phyloP scores from a whole-genome alignment of 2,888 invertebrate genomes.

The Phalera bucephala region DNA sequence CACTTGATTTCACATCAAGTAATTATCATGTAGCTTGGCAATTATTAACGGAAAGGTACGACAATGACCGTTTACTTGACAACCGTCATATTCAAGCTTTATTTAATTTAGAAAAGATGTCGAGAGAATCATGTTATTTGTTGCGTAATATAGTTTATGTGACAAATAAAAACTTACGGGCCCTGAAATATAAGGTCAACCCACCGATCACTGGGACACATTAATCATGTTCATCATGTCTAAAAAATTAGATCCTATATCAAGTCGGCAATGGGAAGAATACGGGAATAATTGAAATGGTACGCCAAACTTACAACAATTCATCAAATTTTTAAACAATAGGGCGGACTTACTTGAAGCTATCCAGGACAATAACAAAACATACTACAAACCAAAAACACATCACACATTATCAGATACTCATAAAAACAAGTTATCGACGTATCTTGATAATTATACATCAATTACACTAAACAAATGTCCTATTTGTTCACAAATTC shows the following conservation, averaged over 20 bases:
- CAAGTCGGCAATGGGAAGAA: no score
- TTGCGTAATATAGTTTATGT: conserved; percentile 19
- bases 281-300: conserved; percentile 4
- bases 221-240: conserved; percentile 21
- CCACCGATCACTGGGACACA: no score
- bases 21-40: no score
- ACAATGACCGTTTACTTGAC: no score
- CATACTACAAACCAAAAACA: no score
- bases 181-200: conserved; percentile 14
- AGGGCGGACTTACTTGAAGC: conserved; percentile 9
- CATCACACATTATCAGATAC: no score
- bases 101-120: conserved; percentile 18
- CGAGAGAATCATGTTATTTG: conserved; percentile 11
- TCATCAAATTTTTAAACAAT: no score
- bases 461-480: background rate
- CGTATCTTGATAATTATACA: background rate
- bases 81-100: no score
- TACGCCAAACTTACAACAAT: conserved; percentile 3
- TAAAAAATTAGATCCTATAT: conserved; percentile 15
- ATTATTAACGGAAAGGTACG: no score
- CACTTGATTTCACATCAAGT: no score
- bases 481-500: conserved; percentile 3
- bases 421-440: no score
- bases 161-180: conserved; percentile 18
- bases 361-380: no score